Percentiles rank a stretch among this genome's conserved stretches.
These are phyloP conservation scores for Rachycentron canadum DNA, from an alignment of 2,797 vertebrate genomes.

Conservation along the genomic window DNA sequence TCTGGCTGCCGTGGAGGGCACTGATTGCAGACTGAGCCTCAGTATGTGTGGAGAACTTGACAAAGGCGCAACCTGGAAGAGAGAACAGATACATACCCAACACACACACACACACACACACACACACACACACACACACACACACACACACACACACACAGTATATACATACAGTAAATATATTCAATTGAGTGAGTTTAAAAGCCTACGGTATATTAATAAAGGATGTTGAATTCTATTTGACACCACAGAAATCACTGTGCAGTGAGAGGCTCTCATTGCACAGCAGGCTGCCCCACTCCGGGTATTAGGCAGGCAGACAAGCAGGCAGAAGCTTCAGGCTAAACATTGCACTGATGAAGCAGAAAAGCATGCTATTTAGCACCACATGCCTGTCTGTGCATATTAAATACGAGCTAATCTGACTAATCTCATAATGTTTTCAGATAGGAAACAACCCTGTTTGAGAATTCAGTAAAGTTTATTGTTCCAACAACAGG, in stretches of 20 bases:
- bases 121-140: conserved; percentile 27
- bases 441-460: conserved; percentile 49
- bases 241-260: conserved; percentile 71
- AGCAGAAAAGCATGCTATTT: conserved; percentile 86
- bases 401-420: conserved; percentile 79
- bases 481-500: conserved; percentile 38
- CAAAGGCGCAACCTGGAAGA: conserved; percentile 94
- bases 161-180: conserved; percentile 25
- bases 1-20: conserved; percentile 96
- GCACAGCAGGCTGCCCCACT: conserved; percentile 77
- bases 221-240: conserved; percentile 68
- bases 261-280: conserved; percentile 64
- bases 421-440: conserved; percentile 40
- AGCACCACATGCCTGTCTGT: conserved; percentile 81
- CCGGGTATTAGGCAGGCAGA: conserved; percentile 76
- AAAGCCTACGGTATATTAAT: conserved; percentile 59
- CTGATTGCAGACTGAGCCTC: conserved; percentile 98
- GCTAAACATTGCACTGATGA: conserved; percentile 83
- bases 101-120: conserved; percentile 27
- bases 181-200: conserved; percentile 51
- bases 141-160: conserved; percentile 49
- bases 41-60: conserved; percentile 97
- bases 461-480: conserved; percentile 13
- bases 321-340: conserved; percentile 78
- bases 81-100: conserved; percentile 61